Evolutionary conservation across 2,113 vertebrate species (phyloP), one percentile per base, ranked within the genome.

Genomic region (Rhynchopsitta pachyrhyncha): DNA sequence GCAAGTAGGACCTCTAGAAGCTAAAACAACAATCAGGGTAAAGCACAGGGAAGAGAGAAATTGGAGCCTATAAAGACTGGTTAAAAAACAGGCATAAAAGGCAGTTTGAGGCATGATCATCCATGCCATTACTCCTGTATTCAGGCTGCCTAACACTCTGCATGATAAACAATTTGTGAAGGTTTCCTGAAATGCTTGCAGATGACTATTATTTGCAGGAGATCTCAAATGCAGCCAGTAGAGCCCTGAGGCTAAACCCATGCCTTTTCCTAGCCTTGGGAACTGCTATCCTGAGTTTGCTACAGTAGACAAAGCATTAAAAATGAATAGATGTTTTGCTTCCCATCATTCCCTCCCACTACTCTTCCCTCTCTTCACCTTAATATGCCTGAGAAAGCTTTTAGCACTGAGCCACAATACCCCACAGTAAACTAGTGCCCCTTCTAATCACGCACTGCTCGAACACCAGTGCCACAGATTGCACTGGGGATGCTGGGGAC

Each of bases 231-330:
- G 69, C 70, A 94, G 63, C 57, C 82, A 31, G 49, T 69, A 87
- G 88, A 88, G 71, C 75, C 95, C 85, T 91, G 37, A 73, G 85
- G 93, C 87, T 86, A 93, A 89, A 95, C 67, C 68, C 71, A 17
- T 59, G 75, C 28, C 82, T 93, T 76, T 90, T 82, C 44, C 79
- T 53, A 66, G 67, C 64, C 46, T 66, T 85, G 23, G 0, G 1
- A 95, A 76, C 76, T 76, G 49, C 55, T 74, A 88, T 95, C 95
- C 80, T 68, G 29, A 88, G 88, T 96, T 97, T 95, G 86, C 96
- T 96, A 63, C 52, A 77, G 64, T 24, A 95, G 53, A 63, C 69
- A 77, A 90, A 50, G 33, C 50, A 82, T 70, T 87, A 82, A 93
- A 95, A 87, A 82, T 52, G 0, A 92, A 64, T 82, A 76, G 60